Evolutionary conservation across 2,113 vertebrate species (phyloP).

Genomic region (Serinus canaria): DNA sequence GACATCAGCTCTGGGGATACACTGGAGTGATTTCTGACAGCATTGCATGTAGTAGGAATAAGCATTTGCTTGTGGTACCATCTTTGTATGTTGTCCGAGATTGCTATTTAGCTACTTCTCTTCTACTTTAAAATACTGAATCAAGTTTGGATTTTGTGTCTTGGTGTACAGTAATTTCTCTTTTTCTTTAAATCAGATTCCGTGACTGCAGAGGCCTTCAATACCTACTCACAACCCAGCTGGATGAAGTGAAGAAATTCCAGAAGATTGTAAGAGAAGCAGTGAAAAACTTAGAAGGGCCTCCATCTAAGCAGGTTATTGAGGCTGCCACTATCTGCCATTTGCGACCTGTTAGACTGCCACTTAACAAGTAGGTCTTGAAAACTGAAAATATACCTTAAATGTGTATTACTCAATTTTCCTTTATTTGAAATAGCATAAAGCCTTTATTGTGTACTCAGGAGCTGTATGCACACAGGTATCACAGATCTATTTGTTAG

Average conservation of each 20-base stretch:
- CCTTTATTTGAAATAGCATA: not conserved
- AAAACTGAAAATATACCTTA: not conserved
- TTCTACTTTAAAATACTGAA: not conserved
- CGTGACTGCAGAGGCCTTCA: slow-evolving; percentile 90
- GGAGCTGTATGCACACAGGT: not conserved
- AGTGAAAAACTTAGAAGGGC: slow-evolving; percentile 90
- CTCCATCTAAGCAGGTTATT: slow-evolving; percentile 88
- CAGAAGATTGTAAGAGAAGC: slow-evolving; percentile 90
- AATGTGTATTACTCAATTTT: not conserved
- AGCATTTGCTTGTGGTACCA: not conserved
- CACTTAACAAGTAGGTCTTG: slow-evolving; percentile 90
- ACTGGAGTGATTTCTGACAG: not conserved
- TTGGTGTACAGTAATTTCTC: not conserved
- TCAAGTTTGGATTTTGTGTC: not conserved
- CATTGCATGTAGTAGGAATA: not conserved
- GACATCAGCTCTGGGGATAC: not conserved
- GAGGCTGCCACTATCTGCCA: slow-evolving; percentile 93
- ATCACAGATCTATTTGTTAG: not conserved
- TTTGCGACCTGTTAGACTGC: slow-evolving; percentile 87
- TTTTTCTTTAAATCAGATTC: slow-evolving; percentile 77
- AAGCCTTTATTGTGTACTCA: not conserved
- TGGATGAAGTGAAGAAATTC: slow-evolving; percentile 88
- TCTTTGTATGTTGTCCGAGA: not conserved
- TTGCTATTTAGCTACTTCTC: not conserved
- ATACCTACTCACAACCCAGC: slow-evolving; percentile 88